Evolutionary conservation across 1,140 invertebrate genomes (phyloP).

Genomic region (Daktulosphaira vitifoliae): DNA sequence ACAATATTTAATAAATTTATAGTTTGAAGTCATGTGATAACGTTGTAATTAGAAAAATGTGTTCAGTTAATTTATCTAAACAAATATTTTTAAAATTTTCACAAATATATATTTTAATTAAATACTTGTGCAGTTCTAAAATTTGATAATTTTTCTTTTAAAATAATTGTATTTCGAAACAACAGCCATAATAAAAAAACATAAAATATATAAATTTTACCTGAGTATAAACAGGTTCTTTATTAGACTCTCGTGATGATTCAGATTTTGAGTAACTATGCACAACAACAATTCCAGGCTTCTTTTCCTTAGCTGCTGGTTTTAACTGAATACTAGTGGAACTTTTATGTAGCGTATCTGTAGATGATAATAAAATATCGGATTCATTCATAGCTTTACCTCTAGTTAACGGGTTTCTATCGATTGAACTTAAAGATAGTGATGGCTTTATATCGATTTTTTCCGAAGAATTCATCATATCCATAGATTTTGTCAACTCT

Average conservation of each 20-base stretch:
- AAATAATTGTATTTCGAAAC: too few relatives aligned
- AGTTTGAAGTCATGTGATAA: too few relatives aligned
- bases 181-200: too few relatives aligned
- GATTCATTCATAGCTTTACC: slow-evolving; percentile 8
- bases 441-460: slow-evolving; percentile 1
- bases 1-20: too few relatives aligned
- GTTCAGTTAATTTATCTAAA: too few relatives aligned
- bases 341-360: slow-evolving; percentile 33
- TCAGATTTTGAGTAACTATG: slow-evolving; percentile 68
- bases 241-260: slow-evolving; percentile 44
- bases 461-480: slow-evolving; percentile 29
- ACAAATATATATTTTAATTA: too few relatives aligned
- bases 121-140: too few relatives aligned
- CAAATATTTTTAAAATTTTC: too few relatives aligned
- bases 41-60: too few relatives aligned
- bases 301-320: slow-evolving; percentile 17
- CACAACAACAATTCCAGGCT: slow-evolving; percentile 45
- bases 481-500: slow-evolving; percentile 53
- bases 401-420: neutral
- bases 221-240: slow-evolving; percentile 42
- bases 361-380: slow-evolving; percentile 22
- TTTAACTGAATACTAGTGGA: slow-evolving; percentile 30
- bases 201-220: slow-evolving; percentile 1
- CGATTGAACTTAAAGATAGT: slow-evolving; percentile 12
- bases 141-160: too few relatives aligned